Base-by-base conservation (phyloP, 1,140 invertebrate species). In the Polyergus mexicanus region DNA sequence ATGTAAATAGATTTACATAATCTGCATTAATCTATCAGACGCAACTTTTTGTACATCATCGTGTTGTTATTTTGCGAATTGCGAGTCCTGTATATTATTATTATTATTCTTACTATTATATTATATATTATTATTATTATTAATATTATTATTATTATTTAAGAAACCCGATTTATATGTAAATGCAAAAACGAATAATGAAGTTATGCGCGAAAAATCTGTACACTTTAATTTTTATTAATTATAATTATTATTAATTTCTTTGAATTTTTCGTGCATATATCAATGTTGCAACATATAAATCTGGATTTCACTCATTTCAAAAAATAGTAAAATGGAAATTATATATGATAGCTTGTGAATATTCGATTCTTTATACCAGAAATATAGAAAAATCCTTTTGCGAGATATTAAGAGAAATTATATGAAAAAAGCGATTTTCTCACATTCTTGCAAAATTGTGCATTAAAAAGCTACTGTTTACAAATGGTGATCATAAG, bases 1-100 rank as follows among this genome's bases (percentile, higher is more conserved):
- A 93, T 94, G 92, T 92, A 91, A 92, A 85, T 90, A 85, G 90
- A 89, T 92, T 77, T 88, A 87, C 51, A 84, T 89, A 77, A 66
- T 47, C 35, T 51, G 19, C 22, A 68, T 38, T 86, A 76, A 86
- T 44, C 58, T 77, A 38, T 72, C 35, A 77, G 71, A 44, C 35
- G 47, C 69, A 80, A 68, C 11, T 80, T 84, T 88, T 81, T 28
- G 11, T 80, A 68, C 19, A 68, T 81, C 25, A 41, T 69, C 22
- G 3, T 10, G 11, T 69, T 58, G 51, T 74, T 74, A 58, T 58
- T 32, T 81, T 72, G 38, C 19, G 41, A 44, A 81, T 13, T 47
- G 44, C 25, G 54, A 44, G n/a, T 72, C 65, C 38, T 81, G 35
- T 81, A 71, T 58, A 68, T 68, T 86, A 68, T 51, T 51, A 51